Conservation (phyloP, 1,140 invertebrate species). For the Drosophila jambulina region DNA sequence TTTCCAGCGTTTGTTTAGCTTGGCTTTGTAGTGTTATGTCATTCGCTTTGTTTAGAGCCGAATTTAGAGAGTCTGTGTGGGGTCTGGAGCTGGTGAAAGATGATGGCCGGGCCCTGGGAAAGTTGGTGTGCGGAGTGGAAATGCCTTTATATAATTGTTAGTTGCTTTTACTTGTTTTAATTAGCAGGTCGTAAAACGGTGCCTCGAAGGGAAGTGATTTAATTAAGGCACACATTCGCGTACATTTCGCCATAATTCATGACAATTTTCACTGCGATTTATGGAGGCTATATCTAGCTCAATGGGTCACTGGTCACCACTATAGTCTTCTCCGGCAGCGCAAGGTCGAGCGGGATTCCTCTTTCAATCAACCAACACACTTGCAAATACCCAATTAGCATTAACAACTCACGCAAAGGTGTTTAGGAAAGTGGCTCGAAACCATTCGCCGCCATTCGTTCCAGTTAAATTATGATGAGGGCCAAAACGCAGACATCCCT, state of each 20-base stretch:
- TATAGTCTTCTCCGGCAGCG: background rate
- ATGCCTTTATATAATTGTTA: constrained; percentile 50
- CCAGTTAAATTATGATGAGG: constrained; percentile 59
- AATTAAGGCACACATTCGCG: constrained; percentile 30
- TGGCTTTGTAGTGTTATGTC: constrained; percentile 54
- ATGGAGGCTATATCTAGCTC: constrained; percentile 4
- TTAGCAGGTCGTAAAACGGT: constrained; percentile 51
- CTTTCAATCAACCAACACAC: constrained; percentile 13
- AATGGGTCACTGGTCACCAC: constrained; percentile 27
- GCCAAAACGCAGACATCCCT: constrained; percentile 37
- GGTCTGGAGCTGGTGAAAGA: constrained; percentile 46
- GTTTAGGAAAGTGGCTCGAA: constrained; percentile 45
- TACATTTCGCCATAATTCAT: constrained; percentile 34
- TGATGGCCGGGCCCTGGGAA: constrained; percentile 48
- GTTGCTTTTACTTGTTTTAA: constrained; percentile 59
- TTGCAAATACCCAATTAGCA: constrained; percentile 15
- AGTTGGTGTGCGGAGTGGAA: constrained; percentile 43
- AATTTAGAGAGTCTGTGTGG: constrained; percentile 41
- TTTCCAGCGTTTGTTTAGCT: constrained; percentile 19
- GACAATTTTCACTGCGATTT: constrained; percentile 35
- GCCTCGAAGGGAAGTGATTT: constrained; percentile 43
- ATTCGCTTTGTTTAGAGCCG: constrained; percentile 34
- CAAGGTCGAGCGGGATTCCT: constrained; percentile 15
- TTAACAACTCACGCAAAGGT: constrained; percentile 60
- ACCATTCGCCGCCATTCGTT: constrained; percentile 22